Evolutionary conservation across 2,113 vertebrate species (phyloP).

Genomic region (pig (Sus scrofa)): DNA sequence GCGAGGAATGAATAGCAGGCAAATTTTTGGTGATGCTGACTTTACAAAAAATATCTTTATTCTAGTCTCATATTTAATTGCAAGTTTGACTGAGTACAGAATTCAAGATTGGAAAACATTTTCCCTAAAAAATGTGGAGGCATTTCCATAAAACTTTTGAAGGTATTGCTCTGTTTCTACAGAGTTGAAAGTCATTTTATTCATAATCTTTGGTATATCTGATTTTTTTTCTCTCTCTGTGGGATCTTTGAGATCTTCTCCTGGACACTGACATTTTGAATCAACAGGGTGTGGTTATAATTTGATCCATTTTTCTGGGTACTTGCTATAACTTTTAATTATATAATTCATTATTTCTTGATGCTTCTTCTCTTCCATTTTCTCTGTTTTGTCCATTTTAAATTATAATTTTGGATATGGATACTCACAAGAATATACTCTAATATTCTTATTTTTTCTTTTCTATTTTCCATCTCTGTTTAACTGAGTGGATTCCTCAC

Average conservation of each 20-base stretch:
- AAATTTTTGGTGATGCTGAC: background rate
- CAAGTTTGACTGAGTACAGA: background rate
- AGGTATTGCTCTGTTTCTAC: background rate
- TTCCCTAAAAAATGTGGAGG: constrained; percentile 7
- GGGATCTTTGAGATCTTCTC: background rate
- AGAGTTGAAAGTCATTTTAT: background rate
- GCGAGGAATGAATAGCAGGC: background rate
- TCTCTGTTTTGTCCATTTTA: background rate
- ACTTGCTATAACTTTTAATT: background rate
- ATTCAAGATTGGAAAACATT: constrained; percentile 36
- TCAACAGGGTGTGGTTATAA: background rate
- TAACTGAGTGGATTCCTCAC: background rate
- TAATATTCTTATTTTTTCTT: background rate
- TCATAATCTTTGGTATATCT: background rate
- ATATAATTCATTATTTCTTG: background rate
- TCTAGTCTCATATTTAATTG: background rate
- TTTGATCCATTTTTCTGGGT: background rate
- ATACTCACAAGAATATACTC: background rate
- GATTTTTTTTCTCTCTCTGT: background rate
- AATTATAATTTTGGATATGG: background rate
- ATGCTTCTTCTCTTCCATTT: background rate
- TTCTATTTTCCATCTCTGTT: background rate
- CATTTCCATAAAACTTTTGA: background rate
- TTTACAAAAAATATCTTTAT: background rate
- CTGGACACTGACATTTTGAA: background rate